Base-by-base conservation (phyloP, 2,113 vertebrate genomes). In the Grantiella picta region DNA sequence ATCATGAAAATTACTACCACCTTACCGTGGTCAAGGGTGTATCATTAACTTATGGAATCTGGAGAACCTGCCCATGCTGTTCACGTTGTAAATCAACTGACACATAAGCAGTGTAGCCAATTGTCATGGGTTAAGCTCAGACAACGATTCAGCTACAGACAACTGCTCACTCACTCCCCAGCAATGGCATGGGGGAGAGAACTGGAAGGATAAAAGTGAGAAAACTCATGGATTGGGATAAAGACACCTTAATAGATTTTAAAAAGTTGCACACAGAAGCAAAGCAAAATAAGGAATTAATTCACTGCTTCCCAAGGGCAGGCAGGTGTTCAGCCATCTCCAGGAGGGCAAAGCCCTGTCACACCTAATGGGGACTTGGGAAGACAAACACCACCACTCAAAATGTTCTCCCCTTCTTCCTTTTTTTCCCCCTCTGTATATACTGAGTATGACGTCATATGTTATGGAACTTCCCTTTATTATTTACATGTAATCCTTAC, bases 341-440 rank as follows among this genome's bases (percentile, higher is more conserved):
- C 19, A 38, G 49, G 56, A 63, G n/a, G 63, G 15, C 40, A 52
- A 6, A 38, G 38, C 19, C 45, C 19, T 13, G 16, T 52, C 36
- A 52, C 8, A 33, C 19, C 2, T 21, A 28, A 15, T 24, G 33
- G 27, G 65, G 61, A 53, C 28, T 53, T 31, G 36, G 28, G 24
- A 53, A 53, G 38, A 53, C 29, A 82, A 45, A 82, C 5, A 6
- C 38, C 33, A 45, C 24, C 12, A 33, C 5, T 21, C 13, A 33
- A 52, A 82, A 38, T 38, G 4, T n/a, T n/a, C 20, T 38, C 17
- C 20, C 12, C 11, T 60, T 82, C 28, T 16, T n/a, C 15, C 19
- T 27, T 60, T 19, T 2, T 11, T 7, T 4, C 4, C 44, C 4
- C 1, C 2, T 10, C 16, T 44, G 28, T 40, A n/a, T n/a, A 38